These are phyloP conservation scores for Apotomis turbidana DNA, from an alignment of 2,888 invertebrate genomes.

Conservation along the genomic window DNA sequence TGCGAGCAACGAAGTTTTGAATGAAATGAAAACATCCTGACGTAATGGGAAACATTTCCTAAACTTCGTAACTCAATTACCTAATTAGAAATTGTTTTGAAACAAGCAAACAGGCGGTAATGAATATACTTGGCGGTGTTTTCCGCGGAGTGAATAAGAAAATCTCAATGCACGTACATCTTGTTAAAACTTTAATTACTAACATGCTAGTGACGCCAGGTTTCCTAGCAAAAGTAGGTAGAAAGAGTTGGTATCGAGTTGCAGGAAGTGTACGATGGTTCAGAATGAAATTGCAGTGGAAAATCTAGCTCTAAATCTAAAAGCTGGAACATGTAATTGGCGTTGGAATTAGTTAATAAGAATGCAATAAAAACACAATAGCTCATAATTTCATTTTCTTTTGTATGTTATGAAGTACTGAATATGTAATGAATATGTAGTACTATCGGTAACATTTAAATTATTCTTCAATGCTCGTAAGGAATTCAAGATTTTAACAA, in stretches of 20 bases:
- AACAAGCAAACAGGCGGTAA: conserved; percentile 62
- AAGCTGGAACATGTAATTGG: too few relatives aligned
- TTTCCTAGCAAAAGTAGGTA: conserved; percentile 7
- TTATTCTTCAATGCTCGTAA: too few relatives aligned
- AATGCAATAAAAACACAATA: too few relatives aligned
- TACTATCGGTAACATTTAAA: too few relatives aligned
- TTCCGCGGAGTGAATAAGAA: conserved; percentile 22
- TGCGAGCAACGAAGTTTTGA: neutral
- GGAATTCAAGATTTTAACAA: too few relatives aligned
- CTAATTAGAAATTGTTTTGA: conserved; percentile 72
- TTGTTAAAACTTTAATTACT: conserved; percentile 29
- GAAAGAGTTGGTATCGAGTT: neutral
- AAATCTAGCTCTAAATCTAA: too few relatives aligned
- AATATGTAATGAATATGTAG: too few relatives aligned
- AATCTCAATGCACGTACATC: conserved; percentile 23
- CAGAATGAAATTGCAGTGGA: too few relatives aligned
- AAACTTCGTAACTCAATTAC: conserved; percentile 73
- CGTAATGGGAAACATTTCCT: conserved; percentile 52
- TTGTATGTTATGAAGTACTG: too few relatives aligned
- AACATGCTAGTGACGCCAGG: conserved; percentile 1
- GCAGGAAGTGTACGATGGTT: neutral
- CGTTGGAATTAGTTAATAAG: too few relatives aligned
- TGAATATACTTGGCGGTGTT: conserved; percentile 54
- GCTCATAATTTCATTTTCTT: too few relatives aligned
- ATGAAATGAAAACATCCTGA: conserved; percentile 55